Evolutionary conservation across 2,888 invertebrate genomes (phyloP), one percentile per base, ranked within the genome.

Genomic region (Amiota mariae): DNA sequence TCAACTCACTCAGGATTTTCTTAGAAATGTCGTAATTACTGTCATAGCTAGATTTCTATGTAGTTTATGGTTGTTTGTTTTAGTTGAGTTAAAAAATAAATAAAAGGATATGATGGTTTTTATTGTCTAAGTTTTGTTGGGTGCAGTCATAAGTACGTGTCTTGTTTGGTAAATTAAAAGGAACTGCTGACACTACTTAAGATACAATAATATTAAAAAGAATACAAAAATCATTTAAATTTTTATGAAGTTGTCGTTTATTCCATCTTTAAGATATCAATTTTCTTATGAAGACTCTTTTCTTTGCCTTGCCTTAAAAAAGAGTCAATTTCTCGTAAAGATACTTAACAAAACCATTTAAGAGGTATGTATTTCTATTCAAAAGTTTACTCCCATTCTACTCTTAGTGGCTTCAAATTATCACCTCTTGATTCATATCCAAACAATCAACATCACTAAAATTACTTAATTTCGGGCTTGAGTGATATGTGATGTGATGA

Each of bases 381-480:
- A 24, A 24, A 3, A 24, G 24, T 24, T 24, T 24, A 3, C 36
- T 36, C 6, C 6, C 36, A 36, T 36, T 36, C 36, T 36, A 36
- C 36, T 6, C 36, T 36, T 36, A 36, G 4, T 36, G 36, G 6
- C 36, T 36, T 36, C 36, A 36, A 36, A 36, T 36, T 36, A 36
- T 36, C 36, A 36, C 36, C 36, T 36, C 36, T 8, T 59, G 11
- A 8, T 18, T 18, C 36, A 36, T n/a, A 24, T 46, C 47, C 61
- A 73, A 74, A 66, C 70, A 71, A 20, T 71, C 72, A 71, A 74
- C 48, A 66, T 54, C 68, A 66, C 74, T 78, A 75, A 74, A 79
- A 74, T 57, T 71, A 20, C 66, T 66, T 66, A 66, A 66, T 66
- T 66, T 66, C 66, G 66, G 48, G 48, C 66, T 66, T 66, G 66